Percentiles rank a stretch among this genome's conserved stretches.
Conservation (phyloP, 2,113 vertebrate genomes). For the human region GRCh38 chr14:78044001-78044500, state of each 20-base stretch:
- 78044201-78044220: neutral
- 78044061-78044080: neutral
- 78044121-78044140: constrained; percentile 21
- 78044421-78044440: neutral
- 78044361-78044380: neutral
- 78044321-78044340: neutral
- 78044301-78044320: neutral
- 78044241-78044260: neutral
- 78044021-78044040: neutral
- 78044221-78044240: neutral
- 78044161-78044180: neutral
- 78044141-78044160: neutral
- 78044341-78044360: neutral
- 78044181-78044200: neutral
- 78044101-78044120: neutral
- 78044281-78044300: neutral
- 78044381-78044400: neutral
- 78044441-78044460: neutral
- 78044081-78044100: neutral
- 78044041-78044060: neutral
- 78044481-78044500: neutral
- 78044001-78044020: neutral
- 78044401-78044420: neutral
- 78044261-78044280: neutral
- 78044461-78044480: neutral